Conservation (phyloP, 2,888 invertebrate genomes). For the Thelaira solivaga region DNA sequence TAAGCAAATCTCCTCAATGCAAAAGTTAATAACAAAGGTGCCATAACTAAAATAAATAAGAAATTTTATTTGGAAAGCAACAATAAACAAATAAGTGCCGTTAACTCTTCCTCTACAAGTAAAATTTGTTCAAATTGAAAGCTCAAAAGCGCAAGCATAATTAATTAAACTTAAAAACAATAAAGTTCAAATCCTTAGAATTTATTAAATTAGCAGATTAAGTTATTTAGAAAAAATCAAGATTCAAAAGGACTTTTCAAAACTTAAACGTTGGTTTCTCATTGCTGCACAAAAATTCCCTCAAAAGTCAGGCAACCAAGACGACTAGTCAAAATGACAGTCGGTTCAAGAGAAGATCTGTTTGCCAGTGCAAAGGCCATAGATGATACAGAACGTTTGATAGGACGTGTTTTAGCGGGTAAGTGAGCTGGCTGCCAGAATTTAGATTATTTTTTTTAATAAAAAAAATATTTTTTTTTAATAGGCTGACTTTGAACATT, state of each 20-base stretch:
- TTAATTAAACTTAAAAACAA: neutral
- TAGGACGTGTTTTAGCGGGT: slow-evolving; percentile 76
- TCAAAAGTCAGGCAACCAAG: slow-evolving; percentile 35
- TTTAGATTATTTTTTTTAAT: neutral
- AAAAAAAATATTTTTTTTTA: too few species aligned
- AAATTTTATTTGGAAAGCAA: neutral
- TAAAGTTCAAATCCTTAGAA: slow-evolving; percentile 11
- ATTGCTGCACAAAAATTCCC: slow-evolving; percentile 43
- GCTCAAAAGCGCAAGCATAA: neutral
- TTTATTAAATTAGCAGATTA: neutral
- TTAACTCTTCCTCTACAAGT: neutral
- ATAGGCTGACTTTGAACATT: too few species aligned
- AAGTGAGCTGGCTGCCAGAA: slow-evolving; percentile 60
- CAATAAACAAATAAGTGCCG: slow-evolving; percentile 8
- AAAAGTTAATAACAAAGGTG: slow-evolving; percentile 25
- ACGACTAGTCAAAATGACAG: slow-evolving; percentile 71
- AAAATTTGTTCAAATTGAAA: neutral
- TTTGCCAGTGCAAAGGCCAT: slow-evolving; percentile 74
- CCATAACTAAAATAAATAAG: slow-evolving; percentile 15
- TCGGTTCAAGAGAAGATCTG: slow-evolving; percentile 76
- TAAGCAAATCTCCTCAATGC: slow-evolving; percentile 25
- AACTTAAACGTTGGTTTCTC: neutral
- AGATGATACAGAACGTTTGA: slow-evolving; percentile 76
- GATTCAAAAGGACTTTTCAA: neutral
- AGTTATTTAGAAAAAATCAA: neutral